phyloP scores from a whole-genome alignment of 2,113 vertebrate genomes.

The Centrocercus urophasianus region DNA sequence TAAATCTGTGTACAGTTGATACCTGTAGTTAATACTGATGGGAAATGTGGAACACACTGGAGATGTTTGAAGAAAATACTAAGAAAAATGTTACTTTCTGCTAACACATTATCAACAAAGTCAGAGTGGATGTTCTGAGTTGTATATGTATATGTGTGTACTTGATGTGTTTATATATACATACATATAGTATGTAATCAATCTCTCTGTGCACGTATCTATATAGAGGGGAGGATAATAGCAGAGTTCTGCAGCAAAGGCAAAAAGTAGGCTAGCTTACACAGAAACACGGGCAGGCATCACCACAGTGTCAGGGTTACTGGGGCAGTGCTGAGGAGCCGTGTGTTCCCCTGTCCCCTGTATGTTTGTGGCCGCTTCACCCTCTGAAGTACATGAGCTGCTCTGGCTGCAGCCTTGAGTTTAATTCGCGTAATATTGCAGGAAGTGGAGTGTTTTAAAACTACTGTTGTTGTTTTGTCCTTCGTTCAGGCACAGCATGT shows the following conservation, averaged over 20 bases:
- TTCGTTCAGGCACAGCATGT: constrained; percentile 52
- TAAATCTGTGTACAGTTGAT: not conserved
- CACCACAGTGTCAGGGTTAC: not conserved
- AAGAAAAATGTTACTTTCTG: not conserved
- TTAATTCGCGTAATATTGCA: constrained; percentile 37
- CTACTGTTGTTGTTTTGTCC: constrained; percentile 64
- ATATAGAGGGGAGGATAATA: not conserved
- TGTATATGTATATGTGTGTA: not conserved
- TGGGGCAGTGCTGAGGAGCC: not conserved
- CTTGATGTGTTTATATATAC: not conserved
- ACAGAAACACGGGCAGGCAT: not conserved
- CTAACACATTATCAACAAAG: not conserved
- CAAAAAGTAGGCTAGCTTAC: not conserved
- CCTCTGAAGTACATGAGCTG: not conserved
- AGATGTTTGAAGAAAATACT: not conserved
- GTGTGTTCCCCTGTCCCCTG: not conserved
- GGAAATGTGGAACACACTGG: not conserved
- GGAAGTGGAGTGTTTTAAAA: constrained; percentile 55
- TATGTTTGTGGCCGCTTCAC: not conserved
- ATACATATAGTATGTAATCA: not conserved
- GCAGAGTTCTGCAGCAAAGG: not conserved
- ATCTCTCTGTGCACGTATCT: not conserved
- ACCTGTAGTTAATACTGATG: not conserved
- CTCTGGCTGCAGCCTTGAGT: not conserved
- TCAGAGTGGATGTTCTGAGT: not conserved